These are phyloP conservation scores for Himalopsyche japonica DNA, from an alignment of 2,888 invertebrate species.

Conservation along the genomic window DNA sequence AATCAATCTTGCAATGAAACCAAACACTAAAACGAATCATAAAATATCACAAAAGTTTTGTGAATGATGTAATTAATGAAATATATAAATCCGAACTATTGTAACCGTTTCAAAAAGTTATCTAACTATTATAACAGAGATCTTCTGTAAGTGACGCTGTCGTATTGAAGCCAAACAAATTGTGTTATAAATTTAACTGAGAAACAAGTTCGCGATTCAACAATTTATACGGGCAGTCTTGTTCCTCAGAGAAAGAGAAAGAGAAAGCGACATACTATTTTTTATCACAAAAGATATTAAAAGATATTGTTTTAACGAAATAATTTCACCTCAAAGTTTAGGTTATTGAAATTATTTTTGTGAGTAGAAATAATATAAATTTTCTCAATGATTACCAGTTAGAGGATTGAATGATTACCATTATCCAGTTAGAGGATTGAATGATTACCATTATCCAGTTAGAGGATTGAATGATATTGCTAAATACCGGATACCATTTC, in stretches of 20 bases:
- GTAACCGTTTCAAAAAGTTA: slow-evolving; percentile 26
- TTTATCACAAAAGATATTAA: background rate
- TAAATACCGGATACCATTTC: too few species aligned
- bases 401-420: too few species aligned
- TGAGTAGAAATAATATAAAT: too few species aligned
- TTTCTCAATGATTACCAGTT: too few species aligned
- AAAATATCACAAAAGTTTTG: too few species aligned
- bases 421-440: too few species aligned
- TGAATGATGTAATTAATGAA: too few species aligned
- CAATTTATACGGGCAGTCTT: slow-evolving; percentile 17
- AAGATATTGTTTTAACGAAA: background rate
- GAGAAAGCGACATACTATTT: background rate
- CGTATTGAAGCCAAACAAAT: slow-evolving; percentile 21
- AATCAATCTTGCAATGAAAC: too few species aligned
- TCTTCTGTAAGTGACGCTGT: background rate
- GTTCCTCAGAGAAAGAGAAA: slow-evolving; percentile 1
- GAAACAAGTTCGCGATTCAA: slow-evolving; percentile 33
- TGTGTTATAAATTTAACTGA: slow-evolving; percentile 28
- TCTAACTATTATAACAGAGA: slow-evolving; percentile 22
- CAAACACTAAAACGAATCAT: too few species aligned
- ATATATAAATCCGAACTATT: slow-evolving; percentile 22
- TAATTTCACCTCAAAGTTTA: background rate
- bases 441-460: too few species aligned
- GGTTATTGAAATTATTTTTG: too few species aligned
- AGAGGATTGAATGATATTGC: too few species aligned